Percentiles rank a stretch among this genome's conserved stretches.
These are phyloP conservation scores for Neosalanx taihuensis DNA, from an alignment of 2,797 vertebrate species.

Conservation along the genomic window DNA sequence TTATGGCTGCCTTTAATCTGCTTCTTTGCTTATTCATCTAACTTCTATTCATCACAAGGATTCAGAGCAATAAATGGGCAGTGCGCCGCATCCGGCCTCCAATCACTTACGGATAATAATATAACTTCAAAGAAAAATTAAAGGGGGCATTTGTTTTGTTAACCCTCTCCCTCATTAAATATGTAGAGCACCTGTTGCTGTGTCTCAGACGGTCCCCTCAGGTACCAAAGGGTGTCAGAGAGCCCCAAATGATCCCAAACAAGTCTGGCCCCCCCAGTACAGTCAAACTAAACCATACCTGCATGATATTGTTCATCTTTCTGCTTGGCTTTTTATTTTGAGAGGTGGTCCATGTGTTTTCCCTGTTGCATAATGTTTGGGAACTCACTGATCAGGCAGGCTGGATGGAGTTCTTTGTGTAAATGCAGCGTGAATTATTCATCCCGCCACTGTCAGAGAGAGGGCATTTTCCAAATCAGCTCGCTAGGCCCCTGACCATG, in stretches of 20 bases:
- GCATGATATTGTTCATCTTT: not conserved
- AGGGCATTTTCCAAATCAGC: conserved; percentile 74
- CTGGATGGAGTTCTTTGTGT: conserved; percentile 79
- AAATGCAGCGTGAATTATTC: conserved; percentile 81
- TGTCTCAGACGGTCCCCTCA: no score
- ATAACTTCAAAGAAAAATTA: not conserved
- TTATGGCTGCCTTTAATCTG: not conserved
- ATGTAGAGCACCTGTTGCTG: conserved; percentile 12
- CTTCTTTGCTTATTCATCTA: not conserved
- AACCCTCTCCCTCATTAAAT: conserved; percentile 1
- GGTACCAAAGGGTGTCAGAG: no score
- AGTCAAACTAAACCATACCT: conserved; percentile 6
- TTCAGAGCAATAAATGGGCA: not conserved
- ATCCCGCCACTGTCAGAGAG: conserved; percentile 70
- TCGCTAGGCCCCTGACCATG: conserved; percentile 76
- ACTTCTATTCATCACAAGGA: not conserved
- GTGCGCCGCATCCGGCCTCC: not conserved
- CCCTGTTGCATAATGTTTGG: conserved; percentile 74
- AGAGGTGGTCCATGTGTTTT: conserved; percentile 49
- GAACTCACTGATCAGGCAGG: conserved; percentile 78
- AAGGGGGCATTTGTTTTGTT: not conserved
- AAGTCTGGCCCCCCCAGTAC: not conserved
- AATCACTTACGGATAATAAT: no score
- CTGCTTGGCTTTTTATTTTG: conserved; percentile 31
- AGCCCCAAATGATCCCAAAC: no score